Percentiles rank a stretch among this genome's conserved stretches.
Conservation (phyloP, 1,140 invertebrate genomes). For the Drosophila repletoides region DNA sequence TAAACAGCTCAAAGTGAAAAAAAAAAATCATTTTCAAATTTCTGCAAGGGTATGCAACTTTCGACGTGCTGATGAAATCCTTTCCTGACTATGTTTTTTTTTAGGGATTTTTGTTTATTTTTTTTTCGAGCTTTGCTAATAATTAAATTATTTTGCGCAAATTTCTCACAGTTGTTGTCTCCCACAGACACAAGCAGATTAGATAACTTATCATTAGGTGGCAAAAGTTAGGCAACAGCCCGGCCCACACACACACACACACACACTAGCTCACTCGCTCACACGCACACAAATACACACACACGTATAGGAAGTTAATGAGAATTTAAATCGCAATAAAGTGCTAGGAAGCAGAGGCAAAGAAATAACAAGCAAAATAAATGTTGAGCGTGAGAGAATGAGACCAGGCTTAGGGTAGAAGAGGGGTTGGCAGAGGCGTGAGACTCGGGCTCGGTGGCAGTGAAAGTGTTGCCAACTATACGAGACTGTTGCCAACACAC, state of each 20-base stretch:
- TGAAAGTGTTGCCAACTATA: slow-evolving; percentile 65
- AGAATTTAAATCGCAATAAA: slow-evolving; percentile 78
- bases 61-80: not conserved
- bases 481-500: slow-evolving; percentile 38
- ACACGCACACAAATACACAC: not conserved
- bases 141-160: slow-evolving; percentile 72
- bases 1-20: too few species aligned
- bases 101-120: slow-evolving; percentile 6
- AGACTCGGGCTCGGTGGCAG: slow-evolving; percentile 14
- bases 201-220: slow-evolving; percentile 53
- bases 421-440: not conserved
- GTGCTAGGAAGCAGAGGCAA: slow-evolving; percentile 39
- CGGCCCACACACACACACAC: not conserved
- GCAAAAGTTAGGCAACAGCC: slow-evolving; percentile 30
- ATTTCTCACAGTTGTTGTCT: slow-evolving; percentile 65
- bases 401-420: too few species aligned
- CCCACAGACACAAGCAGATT: slow-evolving; percentile 25
- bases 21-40: too few species aligned
- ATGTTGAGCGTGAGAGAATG: slow-evolving; percentile 38
- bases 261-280: slow-evolving; percentile 6
- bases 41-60: too few species aligned
- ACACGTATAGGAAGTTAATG: slow-evolving; percentile 48
- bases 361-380: slow-evolving; percentile 69
- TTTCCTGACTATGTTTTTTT: not conserved
- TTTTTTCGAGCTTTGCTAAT: slow-evolving; percentile 44